These are phyloP conservation scores for Rhinopomastus cyanomelas DNA, from an alignment of 2,113 vertebrate genomes.

Conservation along the genomic window DNA sequence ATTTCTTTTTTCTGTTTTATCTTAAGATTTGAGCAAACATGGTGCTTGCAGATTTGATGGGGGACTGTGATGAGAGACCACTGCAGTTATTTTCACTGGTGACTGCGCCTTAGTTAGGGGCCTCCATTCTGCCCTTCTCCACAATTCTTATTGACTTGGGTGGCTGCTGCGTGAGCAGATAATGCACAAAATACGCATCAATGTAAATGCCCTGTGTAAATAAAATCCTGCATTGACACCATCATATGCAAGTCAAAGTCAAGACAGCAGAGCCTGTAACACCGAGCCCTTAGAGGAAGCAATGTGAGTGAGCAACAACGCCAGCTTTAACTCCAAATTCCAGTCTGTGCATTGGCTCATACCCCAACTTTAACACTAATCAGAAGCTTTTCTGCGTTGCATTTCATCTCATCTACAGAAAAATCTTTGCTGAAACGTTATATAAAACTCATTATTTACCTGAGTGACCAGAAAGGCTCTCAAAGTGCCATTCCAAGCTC, in stretches of 20 bases:
- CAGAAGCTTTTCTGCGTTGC: conserved; percentile 49
- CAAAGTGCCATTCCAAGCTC: conserved; percentile 57
- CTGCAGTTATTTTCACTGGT: background rate
- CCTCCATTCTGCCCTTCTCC: background rate
- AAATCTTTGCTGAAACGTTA: conserved; percentile 61
- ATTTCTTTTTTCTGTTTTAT: background rate
- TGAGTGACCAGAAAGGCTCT: conserved; percentile 67
- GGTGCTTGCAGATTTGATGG: background rate
- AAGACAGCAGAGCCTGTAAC: background rate
- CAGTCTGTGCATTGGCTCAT: background rate
- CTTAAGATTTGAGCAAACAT: background rate
- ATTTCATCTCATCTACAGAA: conserved; percentile 52
- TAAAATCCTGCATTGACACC: conserved; percentile 25
- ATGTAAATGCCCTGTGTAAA: conserved; percentile 13
- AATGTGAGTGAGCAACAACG: background rate
- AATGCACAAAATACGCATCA: conserved; percentile 16
- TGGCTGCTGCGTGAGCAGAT: conserved; percentile 1
- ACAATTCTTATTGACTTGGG: background rate
- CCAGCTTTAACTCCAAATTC: conserved; percentile 27
- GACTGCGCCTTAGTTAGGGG: background rate
- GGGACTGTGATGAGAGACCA: background rate
- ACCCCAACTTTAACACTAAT: conserved; percentile 56
- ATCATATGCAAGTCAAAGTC: background rate
- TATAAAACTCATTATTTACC: conserved; percentile 69
- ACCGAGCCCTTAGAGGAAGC: background rate